Evolutionary conservation across 2,113 vertebrate species (phyloP).

Genomic region (Bostrychus sinensis): DNA sequence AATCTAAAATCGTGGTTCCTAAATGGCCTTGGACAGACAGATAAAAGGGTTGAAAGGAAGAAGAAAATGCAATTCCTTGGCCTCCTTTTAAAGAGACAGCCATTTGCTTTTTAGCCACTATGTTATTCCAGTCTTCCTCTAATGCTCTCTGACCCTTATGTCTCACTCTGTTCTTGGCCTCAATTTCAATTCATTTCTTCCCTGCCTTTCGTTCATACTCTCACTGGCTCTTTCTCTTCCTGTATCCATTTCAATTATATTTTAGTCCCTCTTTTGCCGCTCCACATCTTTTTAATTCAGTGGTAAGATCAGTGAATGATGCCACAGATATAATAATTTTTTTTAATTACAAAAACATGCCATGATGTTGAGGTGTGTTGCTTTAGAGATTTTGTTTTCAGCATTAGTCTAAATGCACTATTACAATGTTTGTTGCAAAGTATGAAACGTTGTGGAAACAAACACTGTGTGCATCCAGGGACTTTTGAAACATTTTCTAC

Average conservation of each 20-base stretch:
- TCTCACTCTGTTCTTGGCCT: conserved; percentile 46
- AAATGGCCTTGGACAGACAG: conserved; percentile 14
- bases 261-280: neutral
- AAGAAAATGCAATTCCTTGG: conserved; percentile 19
- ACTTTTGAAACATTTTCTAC: too few relatives aligned
- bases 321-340: conserved; percentile 20
- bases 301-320: conserved; percentile 59
- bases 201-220: conserved; percentile 7
- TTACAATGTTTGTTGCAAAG: too few relatives aligned
- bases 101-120: conserved; percentile 53
- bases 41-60: neutral
- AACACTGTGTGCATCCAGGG: too few relatives aligned
- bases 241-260: conserved; percentile 1
- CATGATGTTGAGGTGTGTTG: too few relatives aligned
- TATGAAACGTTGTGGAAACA: too few relatives aligned
- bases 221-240: conserved; percentile 6
- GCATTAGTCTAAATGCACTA: too few relatives aligned
- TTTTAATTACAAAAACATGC: conserved; percentile 39
- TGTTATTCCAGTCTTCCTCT: conserved; percentile 45
- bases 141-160: conserved; percentile 48
- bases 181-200: conserved; percentile 40
- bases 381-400: too few relatives aligned
- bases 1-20: neutral
- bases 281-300: conserved; percentile 70
- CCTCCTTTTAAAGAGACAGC: conserved; percentile 32